Base-by-base conservation (phyloP, 2,797 vertebrate genomes). In the Enteromius trimaculatus region DNA sequence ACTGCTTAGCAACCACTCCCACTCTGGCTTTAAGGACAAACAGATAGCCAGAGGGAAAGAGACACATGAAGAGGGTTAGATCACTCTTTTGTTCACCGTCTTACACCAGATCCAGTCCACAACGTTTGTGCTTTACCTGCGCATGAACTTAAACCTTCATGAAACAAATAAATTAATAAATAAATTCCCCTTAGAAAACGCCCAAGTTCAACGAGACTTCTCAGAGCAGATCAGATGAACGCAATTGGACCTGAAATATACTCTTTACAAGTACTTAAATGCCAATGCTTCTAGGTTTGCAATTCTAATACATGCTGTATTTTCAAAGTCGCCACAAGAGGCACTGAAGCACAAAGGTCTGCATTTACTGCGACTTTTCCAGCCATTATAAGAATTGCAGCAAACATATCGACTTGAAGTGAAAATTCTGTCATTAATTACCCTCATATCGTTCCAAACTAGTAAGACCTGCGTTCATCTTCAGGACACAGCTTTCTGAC, bases 21-120 rank as follows among this genome's bases (percentile, higher is more conserved):
- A 74, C 81, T 79, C 80, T 2, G 64, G 78, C 69, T 71, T 79
- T 79, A 80, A 86, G 85, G 89, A 86, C 88, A 89, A 90, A 91
- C 71, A 65, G 79, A 86, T 87, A 90, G 75, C 89, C 29, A 53
- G 53, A 82, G 85, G 80, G 53, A 87, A 47, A 83, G 69, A 82
- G 65, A 87, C 84, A 80, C 69, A 71, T 49, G 55, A 75, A 77
- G 82, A 84, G 82, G 64, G 83, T 85, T 55, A 80, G 80, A 84
- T 66, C 77, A 80, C 66, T 82, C 39, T 23, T 39, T 34, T 82
- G 77, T 70, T 72, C 79, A 84, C 55, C 49, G 81, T 29, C 80
- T 78, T 47, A 72, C 14, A 44, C 34, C n/a, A 49, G 39, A 71
- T 81, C 74, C 75, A 37, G 17, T 51, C 64, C 79, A 31, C 49